Conservation (phyloP, 2,113 vertebrate species). For the Cebus imitator region DNA sequence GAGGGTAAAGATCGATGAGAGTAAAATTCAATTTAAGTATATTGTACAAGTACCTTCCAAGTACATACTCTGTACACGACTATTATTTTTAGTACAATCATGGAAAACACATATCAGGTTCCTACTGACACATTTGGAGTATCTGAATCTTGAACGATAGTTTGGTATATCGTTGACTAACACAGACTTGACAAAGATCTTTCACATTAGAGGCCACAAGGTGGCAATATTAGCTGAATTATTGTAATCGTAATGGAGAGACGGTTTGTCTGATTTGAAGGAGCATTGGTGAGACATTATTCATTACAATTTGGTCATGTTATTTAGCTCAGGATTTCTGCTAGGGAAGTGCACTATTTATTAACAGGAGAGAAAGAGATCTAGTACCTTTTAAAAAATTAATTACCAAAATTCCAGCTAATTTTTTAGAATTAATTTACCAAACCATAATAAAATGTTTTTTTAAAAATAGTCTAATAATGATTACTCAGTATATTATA, state of each 20-base stretch:
- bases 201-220: conserved; percentile 53
- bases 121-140: neutral
- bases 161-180: neutral
- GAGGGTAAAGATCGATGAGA: neutral
- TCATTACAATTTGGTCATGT: conserved; percentile 37
- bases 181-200: neutral
- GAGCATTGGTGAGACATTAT: neutral
- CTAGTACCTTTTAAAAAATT: neutral
- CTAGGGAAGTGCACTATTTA: neutral
- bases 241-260: neutral
- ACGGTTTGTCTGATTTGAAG: conserved; percentile 29
- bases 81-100: neutral
- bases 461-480: conserved; percentile 12
- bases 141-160: conserved; percentile 39
- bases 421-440: neutral
- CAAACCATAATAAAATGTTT: conserved; percentile 10
- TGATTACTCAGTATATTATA: neutral
- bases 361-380: neutral
- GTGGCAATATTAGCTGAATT: conserved; percentile 54
- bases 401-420: conserved; percentile 26
- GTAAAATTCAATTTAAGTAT: neutral
- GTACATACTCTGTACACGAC: neutral
- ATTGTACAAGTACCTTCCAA: neutral
- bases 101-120: conserved; percentile 1
- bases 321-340: neutral